These are phyloP conservation scores for Ctena decussata DNA, from an alignment of 2,888 invertebrate species.

Conservation along the genomic window DNA sequence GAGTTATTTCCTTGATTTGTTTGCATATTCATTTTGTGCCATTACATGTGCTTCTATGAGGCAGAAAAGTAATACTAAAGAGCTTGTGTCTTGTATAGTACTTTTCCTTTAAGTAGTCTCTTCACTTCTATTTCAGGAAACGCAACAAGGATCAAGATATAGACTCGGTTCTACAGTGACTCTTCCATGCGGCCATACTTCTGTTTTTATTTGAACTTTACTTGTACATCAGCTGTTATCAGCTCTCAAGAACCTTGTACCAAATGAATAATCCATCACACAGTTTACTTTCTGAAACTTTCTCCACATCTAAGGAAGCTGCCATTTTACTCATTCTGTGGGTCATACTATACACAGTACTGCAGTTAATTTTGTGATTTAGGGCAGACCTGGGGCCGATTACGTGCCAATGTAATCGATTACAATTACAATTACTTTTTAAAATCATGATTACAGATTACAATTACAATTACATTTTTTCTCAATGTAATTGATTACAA, in stretches of 20 bases:
- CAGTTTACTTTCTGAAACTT: not conserved
- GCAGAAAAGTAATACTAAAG: too few species aligned
- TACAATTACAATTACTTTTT: too few species aligned
- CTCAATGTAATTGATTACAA: too few species aligned
- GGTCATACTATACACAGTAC: not conserved
- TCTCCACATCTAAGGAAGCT: not conserved
- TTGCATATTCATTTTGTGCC: too few species aligned
- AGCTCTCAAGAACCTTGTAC: slow-evolving; percentile 21
- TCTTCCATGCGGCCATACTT: slow-evolving; percentile 64
- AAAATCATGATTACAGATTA: too few species aligned
- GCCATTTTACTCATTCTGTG: not conserved
- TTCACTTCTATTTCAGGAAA: slow-evolving; percentile 68
- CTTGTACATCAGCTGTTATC: slow-evolving; percentile 47
- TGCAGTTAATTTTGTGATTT: not conserved
- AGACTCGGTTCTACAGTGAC: slow-evolving; percentile 77
- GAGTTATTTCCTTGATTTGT: too few species aligned
- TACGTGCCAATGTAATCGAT: too few species aligned
- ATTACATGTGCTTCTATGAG: too few species aligned
- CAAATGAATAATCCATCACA: not conserved
- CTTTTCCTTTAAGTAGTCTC: too few species aligned
- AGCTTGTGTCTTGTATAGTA: too few species aligned
- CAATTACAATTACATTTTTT: too few species aligned
- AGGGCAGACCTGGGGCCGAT: too few species aligned
- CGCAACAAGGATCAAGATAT: slow-evolving; percentile 75
- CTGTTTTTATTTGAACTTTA: slow-evolving; percentile 67